Conservation (phyloP, 2,113 vertebrate species). For the Ivindomyrus marchei region DNA sequence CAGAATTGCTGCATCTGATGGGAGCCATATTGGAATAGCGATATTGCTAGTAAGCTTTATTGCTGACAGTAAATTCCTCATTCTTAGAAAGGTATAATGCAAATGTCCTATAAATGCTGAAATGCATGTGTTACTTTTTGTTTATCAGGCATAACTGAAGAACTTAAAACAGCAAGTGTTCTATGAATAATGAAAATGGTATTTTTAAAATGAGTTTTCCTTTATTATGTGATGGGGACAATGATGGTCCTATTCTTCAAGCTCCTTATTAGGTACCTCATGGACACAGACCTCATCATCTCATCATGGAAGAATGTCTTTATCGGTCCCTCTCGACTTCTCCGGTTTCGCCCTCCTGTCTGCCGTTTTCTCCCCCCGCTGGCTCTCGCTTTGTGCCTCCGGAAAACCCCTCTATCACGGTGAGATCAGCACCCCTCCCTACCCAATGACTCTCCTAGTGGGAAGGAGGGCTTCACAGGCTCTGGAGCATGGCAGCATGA, state of each 20-base stretch:
- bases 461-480: background rate
- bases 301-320: constrained; percentile 4
- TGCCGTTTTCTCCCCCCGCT: background rate
- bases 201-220: background rate
- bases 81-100: background rate
- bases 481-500: constrained; percentile 28
- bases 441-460: background rate
- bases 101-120: background rate
- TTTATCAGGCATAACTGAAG: background rate
- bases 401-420: constrained; percentile 17
- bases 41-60: background rate
- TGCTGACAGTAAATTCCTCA: background rate
- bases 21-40: background rate
- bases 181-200: background rate
- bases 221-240: background rate
- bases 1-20: background rate
- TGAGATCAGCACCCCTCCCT: constrained; percentile 16
- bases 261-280: background rate
- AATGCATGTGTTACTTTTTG: background rate
- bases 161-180: background rate
- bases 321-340: background rate
- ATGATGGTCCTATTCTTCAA: background rate
- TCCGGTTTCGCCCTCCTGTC: background rate
- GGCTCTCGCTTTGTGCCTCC: background rate
- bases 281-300: background rate